phyloP scores from a whole-genome alignment of 2,888 invertebrate genomes.

The Hypsopygia costalis region DNA sequence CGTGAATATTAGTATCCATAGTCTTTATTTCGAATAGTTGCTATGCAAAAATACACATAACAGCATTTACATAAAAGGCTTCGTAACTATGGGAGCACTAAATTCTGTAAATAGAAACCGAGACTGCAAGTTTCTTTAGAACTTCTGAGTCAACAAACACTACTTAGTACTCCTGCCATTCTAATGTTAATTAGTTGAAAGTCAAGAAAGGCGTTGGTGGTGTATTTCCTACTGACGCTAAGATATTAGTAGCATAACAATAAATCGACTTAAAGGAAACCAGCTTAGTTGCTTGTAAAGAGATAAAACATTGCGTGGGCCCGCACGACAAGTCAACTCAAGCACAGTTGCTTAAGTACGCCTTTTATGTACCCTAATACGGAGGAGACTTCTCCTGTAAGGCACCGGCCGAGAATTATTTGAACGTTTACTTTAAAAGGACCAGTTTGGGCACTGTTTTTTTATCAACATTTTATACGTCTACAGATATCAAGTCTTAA shows the following conservation, averaged over 20 bases:
- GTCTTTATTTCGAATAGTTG: no score
- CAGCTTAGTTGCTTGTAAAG: conserved; percentile 61
- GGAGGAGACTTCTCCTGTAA: conserved; percentile 31
- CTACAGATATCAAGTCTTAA: background rate
- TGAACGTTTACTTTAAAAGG: conserved; percentile 19
- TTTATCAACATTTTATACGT: conserved; percentile 6
- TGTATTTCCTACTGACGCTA: conserved; percentile 49
- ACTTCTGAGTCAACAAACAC: conserved; percentile 11
- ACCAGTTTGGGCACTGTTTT: conserved; percentile 11
- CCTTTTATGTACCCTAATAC: conserved; percentile 63
- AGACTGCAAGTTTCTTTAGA: background rate
- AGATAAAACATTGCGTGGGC: conserved; percentile 74
- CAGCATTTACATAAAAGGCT: background rate
- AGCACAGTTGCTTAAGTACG: conserved; percentile 65
- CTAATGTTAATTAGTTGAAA: conserved; percentile 65
- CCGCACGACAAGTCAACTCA: conserved; percentile 40
- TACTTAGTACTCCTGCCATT: conserved; percentile 30
- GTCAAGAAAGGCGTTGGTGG: conserved; percentile 47
- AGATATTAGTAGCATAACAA: conserved; percentile 69
- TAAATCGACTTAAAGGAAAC: conserved; percentile 69
- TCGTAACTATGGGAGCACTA: background rate
- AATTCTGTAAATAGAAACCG: background rate
- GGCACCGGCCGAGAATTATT: conserved; percentile 25
- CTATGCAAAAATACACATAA: no score
- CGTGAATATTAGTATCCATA: no score